Evolutionary conservation across 2,113 vertebrate species (phyloP).

Genomic region (Podarcis cretensis): DNA sequence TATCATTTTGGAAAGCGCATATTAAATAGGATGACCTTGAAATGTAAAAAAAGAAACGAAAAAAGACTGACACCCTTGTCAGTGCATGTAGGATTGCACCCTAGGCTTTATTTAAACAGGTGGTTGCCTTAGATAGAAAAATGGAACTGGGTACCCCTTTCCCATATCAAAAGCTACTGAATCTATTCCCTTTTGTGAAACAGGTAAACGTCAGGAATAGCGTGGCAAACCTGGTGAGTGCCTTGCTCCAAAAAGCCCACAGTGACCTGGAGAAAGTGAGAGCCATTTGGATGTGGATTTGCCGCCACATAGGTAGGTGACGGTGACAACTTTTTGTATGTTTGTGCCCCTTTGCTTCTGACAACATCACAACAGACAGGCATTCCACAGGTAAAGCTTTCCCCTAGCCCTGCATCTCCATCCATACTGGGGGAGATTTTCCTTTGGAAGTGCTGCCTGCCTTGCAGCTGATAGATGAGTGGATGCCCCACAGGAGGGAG

Average conservation of each 20-base stretch:
- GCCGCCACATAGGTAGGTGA: slow-evolving; percentile 82
- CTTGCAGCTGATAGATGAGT: no score
- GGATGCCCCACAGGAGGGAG: no score
- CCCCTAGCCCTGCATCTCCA: no score
- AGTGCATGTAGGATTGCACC: background rate
- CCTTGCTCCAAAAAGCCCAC: slow-evolving; percentile 75
- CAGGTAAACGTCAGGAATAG: slow-evolving; percentile 74
- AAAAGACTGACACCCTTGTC: background rate
- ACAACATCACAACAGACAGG: no score
- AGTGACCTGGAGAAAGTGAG: slow-evolving; percentile 82
- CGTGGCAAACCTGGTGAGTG: slow-evolving; percentile 74
- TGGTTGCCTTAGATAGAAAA: background rate
- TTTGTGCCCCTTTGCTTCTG: no score
- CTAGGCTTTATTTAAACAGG: background rate
- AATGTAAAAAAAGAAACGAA: no score
- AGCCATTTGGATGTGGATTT: slow-evolving; percentile 85
- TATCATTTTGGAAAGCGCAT: no score
- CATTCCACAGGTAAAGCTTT: no score
- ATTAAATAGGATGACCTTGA: no score
- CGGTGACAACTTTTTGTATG: background rate
- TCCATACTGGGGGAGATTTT: no score
- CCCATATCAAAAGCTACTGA: background rate
- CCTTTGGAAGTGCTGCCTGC: no score
- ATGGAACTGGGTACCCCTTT: background rate
- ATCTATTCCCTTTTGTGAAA: background rate